These are phyloP conservation scores for Ganaspis sp. DNA, from an alignment of 1,140 invertebrate genomes.

Conservation along the genomic window DNA sequence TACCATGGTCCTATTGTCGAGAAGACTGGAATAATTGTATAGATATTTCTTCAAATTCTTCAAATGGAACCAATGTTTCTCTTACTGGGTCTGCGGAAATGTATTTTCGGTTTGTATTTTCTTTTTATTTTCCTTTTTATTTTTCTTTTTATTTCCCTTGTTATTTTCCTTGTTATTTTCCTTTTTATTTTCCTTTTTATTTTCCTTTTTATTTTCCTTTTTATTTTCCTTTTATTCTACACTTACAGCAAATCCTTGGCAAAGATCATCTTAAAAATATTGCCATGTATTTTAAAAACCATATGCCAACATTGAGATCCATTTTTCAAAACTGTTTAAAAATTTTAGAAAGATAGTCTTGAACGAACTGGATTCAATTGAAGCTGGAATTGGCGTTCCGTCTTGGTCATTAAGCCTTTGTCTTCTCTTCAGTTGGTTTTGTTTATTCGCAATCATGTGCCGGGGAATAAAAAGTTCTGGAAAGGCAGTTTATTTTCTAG, in stretches of 20 bases:
- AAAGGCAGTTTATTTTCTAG: constrained; percentile 83
- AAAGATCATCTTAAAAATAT: too few relatives aligned
- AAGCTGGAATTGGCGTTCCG: constrained; percentile 80
- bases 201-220: too few relatives aligned
- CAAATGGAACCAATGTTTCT: constrained; percentile 42
- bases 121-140: constrained; percentile 67
- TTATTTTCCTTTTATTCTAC: too few relatives aligned
- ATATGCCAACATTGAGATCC: too few relatives aligned
- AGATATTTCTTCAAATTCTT: constrained; percentile 52
- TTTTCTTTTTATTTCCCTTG: too few relatives aligned
- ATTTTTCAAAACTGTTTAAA: background rate
- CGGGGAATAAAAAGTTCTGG: constrained; percentile 82
- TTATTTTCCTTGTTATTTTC: constrained; percentile 73
- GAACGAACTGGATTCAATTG: constrained; percentile 78
- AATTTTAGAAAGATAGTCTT: constrained; percentile 77
- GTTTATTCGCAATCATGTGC: constrained; percentile 81
- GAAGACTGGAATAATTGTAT: constrained; percentile 77
- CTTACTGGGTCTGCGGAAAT: constrained; percentile 61
- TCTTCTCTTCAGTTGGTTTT: constrained; percentile 82
- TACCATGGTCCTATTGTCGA: constrained; percentile 83
- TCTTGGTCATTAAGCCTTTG: constrained; percentile 83
- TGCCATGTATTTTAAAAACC: too few relatives aligned
- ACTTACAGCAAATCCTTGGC: constrained; percentile 77
- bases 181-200: too few relatives aligned
- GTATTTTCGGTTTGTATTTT: constrained; percentile 78